Percentiles rank a stretch among this genome's conserved stretches.
These are phyloP conservation scores for Labroides dimidiatus DNA, from an alignment of 2,797 vertebrate genomes.

Conservation along the genomic window DNA sequence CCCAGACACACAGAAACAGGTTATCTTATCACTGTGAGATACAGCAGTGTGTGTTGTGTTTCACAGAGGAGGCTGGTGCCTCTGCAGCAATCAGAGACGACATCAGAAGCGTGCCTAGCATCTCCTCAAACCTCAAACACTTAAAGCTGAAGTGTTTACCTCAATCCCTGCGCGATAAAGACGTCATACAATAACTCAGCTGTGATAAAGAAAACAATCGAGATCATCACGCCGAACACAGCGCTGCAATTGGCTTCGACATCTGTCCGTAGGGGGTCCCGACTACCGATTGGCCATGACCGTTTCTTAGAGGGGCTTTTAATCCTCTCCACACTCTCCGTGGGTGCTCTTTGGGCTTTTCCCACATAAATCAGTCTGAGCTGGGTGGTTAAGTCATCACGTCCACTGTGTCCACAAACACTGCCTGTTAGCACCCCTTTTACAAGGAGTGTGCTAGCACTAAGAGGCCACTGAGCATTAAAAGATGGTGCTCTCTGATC, in stretches of 20 bases:
- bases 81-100: conserved; percentile 26
- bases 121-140: conserved; percentile 35
- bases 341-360: conserved; percentile 81
- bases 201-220: conserved; percentile 48
- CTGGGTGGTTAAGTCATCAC: conserved; percentile 88
- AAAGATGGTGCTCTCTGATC: conserved; percentile 31
- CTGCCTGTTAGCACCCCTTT: conserved; percentile 78
- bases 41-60: conserved; percentile 27
- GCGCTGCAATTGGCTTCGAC: conserved; percentile 74
- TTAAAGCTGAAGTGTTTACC: conserved; percentile 28
- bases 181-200: conserved; percentile 53
- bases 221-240: conserved; percentile 43
- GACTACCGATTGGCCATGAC: conserved; percentile 82
- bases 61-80: conserved; percentile 10
- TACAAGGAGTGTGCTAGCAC: conserved; percentile 62
- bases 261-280: conserved; percentile 75
- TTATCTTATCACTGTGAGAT: conserved; percentile 61
- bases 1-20: conserved; percentile 32
- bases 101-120: conserved; percentile 20
- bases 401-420: conserved; percentile 78
- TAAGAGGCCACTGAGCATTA: conserved; percentile 63
- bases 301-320: conserved; percentile 77
- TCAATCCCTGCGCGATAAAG: conserved; percentile 43
- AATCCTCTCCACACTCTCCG: conserved; percentile 85
- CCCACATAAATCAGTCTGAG: conserved; percentile 88